phyloP scores from a whole-genome alignment of 2,113 vertebrate genomes.

The Oreamnos americanus region DNA sequence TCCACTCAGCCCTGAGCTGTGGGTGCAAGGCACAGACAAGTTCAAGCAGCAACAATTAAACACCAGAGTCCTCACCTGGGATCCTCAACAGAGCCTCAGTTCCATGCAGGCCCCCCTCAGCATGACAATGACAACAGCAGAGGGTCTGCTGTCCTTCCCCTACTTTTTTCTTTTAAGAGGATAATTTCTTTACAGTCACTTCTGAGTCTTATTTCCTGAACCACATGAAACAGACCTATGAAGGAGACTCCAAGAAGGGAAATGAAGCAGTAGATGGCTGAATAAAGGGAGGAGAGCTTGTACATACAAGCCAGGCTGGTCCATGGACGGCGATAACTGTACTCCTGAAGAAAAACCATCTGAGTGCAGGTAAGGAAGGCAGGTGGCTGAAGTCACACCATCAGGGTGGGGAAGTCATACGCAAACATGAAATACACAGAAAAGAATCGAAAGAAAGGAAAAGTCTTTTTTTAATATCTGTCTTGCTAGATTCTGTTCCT shows the following conservation, averaged over 20 bases:
- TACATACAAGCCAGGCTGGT: background rate
- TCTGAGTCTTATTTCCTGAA: background rate
- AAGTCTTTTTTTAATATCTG: background rate
- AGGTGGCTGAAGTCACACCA: background rate
- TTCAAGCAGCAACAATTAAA: background rate
- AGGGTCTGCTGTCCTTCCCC: background rate
- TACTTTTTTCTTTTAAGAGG: background rate
- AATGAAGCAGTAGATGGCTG: background rate
- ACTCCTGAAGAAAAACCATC: background rate
- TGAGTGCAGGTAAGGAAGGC: background rate
- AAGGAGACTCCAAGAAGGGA: background rate
- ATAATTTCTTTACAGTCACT: background rate
- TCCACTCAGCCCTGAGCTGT: background rate
- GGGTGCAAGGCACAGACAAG: no score
- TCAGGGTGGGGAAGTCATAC: background rate
- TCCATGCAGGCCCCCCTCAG: background rate
- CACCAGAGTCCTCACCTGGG: background rate
- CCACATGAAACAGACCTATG: background rate
- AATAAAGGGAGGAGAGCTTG: background rate
- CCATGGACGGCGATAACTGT: background rate
- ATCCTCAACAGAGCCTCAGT: no score
- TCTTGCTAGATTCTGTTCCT: background rate
- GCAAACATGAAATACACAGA: background rate
- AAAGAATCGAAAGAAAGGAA: background rate
- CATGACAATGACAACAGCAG: background rate